Percentiles rank a stretch among this genome's conserved stretches.
Conservation (phyloP, 2,113 vertebrate genomes). For the Podarcis cretensis region DNA sequence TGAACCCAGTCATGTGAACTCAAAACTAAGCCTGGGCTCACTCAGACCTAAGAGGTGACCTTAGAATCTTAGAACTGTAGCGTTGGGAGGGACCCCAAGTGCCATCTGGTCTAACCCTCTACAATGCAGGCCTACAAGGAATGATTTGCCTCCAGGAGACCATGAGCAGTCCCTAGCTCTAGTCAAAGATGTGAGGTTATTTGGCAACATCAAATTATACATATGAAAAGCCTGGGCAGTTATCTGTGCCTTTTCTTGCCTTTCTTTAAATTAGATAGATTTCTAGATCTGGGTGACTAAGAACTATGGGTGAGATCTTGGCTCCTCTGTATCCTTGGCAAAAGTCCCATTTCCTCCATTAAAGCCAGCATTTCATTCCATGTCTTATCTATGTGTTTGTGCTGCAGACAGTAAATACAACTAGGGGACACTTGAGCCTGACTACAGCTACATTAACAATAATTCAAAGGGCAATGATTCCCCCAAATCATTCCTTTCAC, state of each 20-base stretch:
- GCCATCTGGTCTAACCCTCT: no score
- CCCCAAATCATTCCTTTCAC: slow-evolving; percentile 44
- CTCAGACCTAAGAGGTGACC: background rate
- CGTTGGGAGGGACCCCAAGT: no score
- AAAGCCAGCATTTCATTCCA: background rate
- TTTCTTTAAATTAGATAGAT: slow-evolving; percentile 43
- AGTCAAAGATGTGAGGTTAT: background rate
- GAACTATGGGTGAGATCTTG: background rate
- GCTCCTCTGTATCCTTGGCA: background rate
- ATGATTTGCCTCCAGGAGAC: background rate
- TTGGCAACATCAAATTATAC: fast-evolving
- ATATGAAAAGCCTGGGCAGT: background rate
- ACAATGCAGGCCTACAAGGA: background rate
- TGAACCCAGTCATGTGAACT: background rate
- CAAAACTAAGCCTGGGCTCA: background rate
- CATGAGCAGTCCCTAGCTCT: slow-evolving; percentile 33
- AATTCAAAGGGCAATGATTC: slow-evolving; percentile 31
- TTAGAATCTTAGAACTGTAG: no score
- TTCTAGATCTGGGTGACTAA: slow-evolving; percentile 47
- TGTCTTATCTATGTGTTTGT: slow-evolving; percentile 29
- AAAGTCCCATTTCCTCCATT: background rate
- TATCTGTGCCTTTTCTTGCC: background rate
- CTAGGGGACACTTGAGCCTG: slow-evolving; percentile 15
- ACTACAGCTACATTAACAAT: slow-evolving; percentile 34
- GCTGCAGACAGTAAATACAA: background rate